Conservation (phyloP, 2,113 vertebrate species). For the Xyrauchen texanus region DNA sequence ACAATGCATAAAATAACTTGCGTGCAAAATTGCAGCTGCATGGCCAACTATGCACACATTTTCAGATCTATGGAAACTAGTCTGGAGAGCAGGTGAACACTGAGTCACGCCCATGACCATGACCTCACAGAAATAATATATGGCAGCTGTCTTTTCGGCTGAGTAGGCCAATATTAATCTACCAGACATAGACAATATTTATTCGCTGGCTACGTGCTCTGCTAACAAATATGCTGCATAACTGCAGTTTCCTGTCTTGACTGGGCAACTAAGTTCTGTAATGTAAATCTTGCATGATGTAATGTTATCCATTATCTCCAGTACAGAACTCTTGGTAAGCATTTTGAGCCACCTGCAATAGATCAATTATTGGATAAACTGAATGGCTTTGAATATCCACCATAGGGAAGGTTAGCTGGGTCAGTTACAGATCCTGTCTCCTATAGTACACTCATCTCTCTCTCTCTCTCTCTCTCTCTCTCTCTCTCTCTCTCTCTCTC, state of each 20-base stretch:
- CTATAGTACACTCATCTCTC: background rate
- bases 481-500: too few species aligned
- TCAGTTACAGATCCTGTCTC: constrained; percentile 27
- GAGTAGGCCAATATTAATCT: constrained; percentile 43
- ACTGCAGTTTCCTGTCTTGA: constrained; percentile 44
- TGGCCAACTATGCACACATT: constrained; percentile 36
- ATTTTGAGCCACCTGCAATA: constrained; percentile 53
- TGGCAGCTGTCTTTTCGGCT: constrained; percentile 51
- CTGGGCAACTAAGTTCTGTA: constrained; percentile 45
- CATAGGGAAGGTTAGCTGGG: constrained; percentile 28
- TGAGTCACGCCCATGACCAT: constrained; percentile 24
- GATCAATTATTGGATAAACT: constrained; percentile 51
- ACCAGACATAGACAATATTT: constrained; percentile 47
- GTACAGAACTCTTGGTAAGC: constrained; percentile 49
- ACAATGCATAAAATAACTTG: constrained; percentile 22
- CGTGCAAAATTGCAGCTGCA: constrained; percentile 39
- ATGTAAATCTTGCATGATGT: constrained; percentile 49
- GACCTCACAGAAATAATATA: constrained; percentile 54
- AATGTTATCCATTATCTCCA: constrained; percentile 45
- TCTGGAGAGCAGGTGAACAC: constrained; percentile 32
- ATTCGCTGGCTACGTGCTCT: constrained; percentile 33
- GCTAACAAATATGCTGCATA: constrained; percentile 42
- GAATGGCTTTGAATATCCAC: constrained; percentile 47
- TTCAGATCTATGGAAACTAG: constrained; percentile 42
- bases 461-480: constrained; percentile 12